Evolutionary conservation across 2,113 vertebrate genomes (phyloP), one percentile per base, ranked within the genome.

Genomic region (Pantherophis guttatus): DNA sequence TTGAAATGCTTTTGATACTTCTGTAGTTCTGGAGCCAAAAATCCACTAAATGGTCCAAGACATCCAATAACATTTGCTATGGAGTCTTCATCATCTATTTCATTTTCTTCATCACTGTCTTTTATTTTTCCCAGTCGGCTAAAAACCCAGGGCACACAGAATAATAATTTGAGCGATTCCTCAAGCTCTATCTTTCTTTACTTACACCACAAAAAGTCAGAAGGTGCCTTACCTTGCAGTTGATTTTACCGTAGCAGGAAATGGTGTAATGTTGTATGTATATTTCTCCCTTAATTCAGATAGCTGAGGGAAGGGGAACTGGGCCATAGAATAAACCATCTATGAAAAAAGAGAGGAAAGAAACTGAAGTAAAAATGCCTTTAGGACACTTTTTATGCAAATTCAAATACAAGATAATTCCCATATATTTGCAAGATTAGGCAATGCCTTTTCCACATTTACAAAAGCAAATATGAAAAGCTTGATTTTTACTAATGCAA

Each of bases 261-360:
- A 99, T 1, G 99, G 99, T 90, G 99, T 99, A 92, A 99, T 99
- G 96, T 99, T 99, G 97, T 99, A 99, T 0, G 99, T 99, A 93
- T 99, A 99, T 92, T 99, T 99, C 98, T 99, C 99, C 93, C 99
- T 98, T 94, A 99, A 95, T 97, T 99, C 99, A 12, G 98, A 98
- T 97, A 99, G 96, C 87, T 99, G 99, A 90, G 99, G 99, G 92
- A 99, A 99, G 11, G 99, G 99, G 95, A 99, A 99, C 19, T 98
- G 98, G 10, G 99, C 99, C 98, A 99, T 99, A 90, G 98, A 98
- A 96, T 99, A 99, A 94, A 99, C 98, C 21, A 98, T 99, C 99
- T 99, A 95, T 1, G 87, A 94, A 12, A 87, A 26, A 94, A 87
- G 24, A 93, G 93, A 53, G 0, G 39, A 91, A 93, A 87, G 44